Base-by-base conservation (phyloP, 1,140 invertebrate genomes). In the Macrobrachium rosenbergii region DNA sequence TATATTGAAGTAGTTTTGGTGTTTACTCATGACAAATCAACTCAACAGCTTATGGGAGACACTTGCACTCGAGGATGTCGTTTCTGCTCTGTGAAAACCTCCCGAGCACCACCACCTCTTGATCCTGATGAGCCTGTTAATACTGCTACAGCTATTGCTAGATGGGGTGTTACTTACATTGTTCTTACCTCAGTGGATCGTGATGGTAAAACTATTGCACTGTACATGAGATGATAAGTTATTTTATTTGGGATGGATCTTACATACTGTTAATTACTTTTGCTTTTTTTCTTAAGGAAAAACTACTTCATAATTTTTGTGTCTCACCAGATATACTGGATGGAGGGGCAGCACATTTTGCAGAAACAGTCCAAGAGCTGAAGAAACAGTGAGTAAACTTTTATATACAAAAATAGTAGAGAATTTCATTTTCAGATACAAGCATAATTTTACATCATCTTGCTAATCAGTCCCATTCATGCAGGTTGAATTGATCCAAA, bases 21-120 rank as follows among this genome's bases (percentile, higher is more conserved):
- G 2, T 10, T 52, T 52, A 8, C 12, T 52, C 0, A 52, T 52
- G 52, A 52, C 52, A 52, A 52, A 21, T 67, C 8, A 67, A 14
- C 69, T 23, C 92, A 52, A 85, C 91, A 97, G 96, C 93, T 98
- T 83, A 95, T 98, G 93, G 97, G 97, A 19, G 97, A 98, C 91
- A 98, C 97, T 14, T 98, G 97, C 91, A 98, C 97, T 0, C 92
- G 96, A 90, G 94, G 93, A 10, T 99, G 98, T 93, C 94, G 98
- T 91, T 99, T 99, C 92, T 99, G 99, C 93, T 99, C 99, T 2
- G 97, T 99, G 14, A 99, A 99, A 94, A 99, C 99, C 17, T 95
- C 98, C 5, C 93, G 96, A 84, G 93, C 94, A n/a, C 99, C 99
- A 5, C 96, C 97, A 16, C 95, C 97, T 0, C 94, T 98, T 14